Conservation (phyloP, 2,113 vertebrate species). For the Myotis lucifugus region DNA sequence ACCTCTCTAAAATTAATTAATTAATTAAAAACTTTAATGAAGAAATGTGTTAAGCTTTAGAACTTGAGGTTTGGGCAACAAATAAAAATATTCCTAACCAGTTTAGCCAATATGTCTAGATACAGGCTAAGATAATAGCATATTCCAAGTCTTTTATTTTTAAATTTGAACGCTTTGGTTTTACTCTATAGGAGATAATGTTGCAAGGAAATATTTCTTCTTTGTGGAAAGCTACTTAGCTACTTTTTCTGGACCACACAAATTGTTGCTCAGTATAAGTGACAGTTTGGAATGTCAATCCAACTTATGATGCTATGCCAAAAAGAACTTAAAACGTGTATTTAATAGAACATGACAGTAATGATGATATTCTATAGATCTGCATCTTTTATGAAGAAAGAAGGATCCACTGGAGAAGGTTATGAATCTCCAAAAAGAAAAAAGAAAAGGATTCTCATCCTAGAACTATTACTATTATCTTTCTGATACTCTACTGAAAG, state of each 20-base stretch:
- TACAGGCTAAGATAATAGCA: not conserved
- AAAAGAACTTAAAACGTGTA: constrained; percentile 56
- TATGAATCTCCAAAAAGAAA: constrained; percentile 13
- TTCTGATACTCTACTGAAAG: constrained; percentile 55
- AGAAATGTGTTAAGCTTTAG: not conserved
- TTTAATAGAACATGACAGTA: constrained; percentile 15
- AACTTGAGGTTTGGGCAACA: not conserved
- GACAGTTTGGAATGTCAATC: constrained; percentile 39
- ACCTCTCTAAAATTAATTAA: not conserved
- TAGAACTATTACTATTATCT: constrained; percentile 50
- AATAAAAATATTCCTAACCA: not conserved
- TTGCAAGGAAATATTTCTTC: constrained; percentile 22
- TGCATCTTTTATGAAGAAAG: constrained; percentile 46
- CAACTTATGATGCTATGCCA: constrained; percentile 36
- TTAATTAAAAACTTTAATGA: not conserved
- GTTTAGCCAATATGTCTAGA: not conserved
- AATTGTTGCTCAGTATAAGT: constrained; percentile 20
- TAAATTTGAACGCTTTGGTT: constrained; percentile 46
- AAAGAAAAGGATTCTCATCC: not conserved
- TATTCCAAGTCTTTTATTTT: not conserved
- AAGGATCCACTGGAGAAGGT: constrained; percentile 19
- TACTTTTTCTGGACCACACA: constrained; percentile 8
- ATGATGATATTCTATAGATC: constrained; percentile 11
- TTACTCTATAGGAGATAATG: not conserved
- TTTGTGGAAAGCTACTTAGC: not conserved